Evolutionary conservation across 2,888 invertebrate species (phyloP).

Genomic region (Noctua janthe): DNA sequence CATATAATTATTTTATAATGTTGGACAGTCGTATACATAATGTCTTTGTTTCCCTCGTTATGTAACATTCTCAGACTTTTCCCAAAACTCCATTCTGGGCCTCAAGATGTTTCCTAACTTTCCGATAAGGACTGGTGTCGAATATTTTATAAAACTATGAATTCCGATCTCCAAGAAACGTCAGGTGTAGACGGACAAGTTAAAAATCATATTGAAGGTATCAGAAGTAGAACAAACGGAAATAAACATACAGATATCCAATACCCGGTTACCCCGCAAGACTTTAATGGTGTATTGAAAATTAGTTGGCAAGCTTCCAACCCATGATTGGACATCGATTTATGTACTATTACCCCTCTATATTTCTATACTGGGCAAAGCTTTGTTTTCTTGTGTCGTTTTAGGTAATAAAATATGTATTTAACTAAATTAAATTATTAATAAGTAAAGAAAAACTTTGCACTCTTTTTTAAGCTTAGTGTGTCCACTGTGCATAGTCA

Average conservation of each 20-base stretch:
- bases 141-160: background rate
- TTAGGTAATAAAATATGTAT: background rate
- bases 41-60: background rate
- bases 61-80: background rate
- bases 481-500: background rate
- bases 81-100: background rate
- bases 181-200: background rate
- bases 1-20: too few species aligned
- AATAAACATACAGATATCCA: background rate
- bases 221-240: background rate
- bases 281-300: constrained; percentile 34
- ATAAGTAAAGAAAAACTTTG: background rate
- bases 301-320: constrained; percentile 55
- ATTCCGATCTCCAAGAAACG: background rate
- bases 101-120: background rate
- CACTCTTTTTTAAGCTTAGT: too few species aligned
- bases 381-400: background rate
- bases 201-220: background rate
- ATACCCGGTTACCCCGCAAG: background rate
- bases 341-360: background rate
- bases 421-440: background rate
- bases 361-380: background rate
- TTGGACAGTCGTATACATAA: too few species aligned
- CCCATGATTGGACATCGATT: constrained; percentile 44
- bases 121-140: background rate